These are phyloP conservation scores for Aplysia californica DNA, from an alignment of 1,140 invertebrate species.

Conservation along the genomic window DNA sequence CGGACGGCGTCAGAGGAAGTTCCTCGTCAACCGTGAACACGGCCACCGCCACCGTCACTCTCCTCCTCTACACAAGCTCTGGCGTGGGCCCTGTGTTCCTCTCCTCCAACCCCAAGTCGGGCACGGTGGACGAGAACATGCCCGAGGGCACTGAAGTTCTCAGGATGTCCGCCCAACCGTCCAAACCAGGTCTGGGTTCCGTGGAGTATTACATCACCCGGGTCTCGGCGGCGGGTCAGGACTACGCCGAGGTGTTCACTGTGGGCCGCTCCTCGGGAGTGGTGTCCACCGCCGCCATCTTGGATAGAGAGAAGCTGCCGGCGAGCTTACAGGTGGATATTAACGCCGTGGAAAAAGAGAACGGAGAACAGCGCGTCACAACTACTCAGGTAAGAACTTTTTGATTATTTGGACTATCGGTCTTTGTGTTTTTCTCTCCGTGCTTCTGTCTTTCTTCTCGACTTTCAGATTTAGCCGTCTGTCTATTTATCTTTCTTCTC, in stretches of 20 bases:
- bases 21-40: slow-evolving; percentile 22
- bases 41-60: slow-evolving; percentile 43
- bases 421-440: too few relatives aligned
- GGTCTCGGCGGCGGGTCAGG: not conserved
- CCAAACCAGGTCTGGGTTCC: slow-evolving; percentile 74
- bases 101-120: slow-evolving; percentile 72
- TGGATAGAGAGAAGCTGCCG: slow-evolving; percentile 37
- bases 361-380: slow-evolving; percentile 75
- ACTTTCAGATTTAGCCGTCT: not conserved
- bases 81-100: slow-evolving; percentile 60
- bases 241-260: slow-evolving; percentile 70
- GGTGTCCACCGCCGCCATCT: slow-evolving; percentile 18
- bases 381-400: slow-evolving; percentile 78
- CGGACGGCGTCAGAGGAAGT: slow-evolving; percentile 80
- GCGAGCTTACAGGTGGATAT: slow-evolving; percentile 32
- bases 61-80: slow-evolving; percentile 38
- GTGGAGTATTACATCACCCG: slow-evolving; percentile 70
- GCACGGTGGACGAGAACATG: slow-evolving; percentile 85
- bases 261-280: slow-evolving; percentile 33
- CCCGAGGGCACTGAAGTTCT: slow-evolving; percentile 62
- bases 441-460: not conserved
- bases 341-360: slow-evolving; percentile 61
- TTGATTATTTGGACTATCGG: too few relatives aligned
- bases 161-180: slow-evolving; percentile 56
- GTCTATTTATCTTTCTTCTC: not conserved